These are phyloP conservation scores for Malurus melanocephalus DNA, from an alignment of 2,113 vertebrate genomes.

Conservation along the genomic window DNA sequence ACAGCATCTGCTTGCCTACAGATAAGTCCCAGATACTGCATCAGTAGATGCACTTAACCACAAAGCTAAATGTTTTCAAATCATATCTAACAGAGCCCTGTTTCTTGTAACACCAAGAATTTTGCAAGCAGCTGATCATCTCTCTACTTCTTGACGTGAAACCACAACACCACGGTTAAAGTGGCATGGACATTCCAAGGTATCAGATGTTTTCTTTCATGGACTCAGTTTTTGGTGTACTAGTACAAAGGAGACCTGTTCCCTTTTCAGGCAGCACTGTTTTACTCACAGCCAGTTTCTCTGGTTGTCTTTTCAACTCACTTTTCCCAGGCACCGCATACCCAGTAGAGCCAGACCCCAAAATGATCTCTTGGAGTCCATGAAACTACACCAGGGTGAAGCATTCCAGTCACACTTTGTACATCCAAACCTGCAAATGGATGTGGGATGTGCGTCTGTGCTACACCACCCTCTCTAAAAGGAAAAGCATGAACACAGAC, in stretches of 20 bases:
- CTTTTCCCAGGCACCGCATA: background rate
- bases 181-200: fast-evolving
- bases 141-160: background rate
- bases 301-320: background rate
- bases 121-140: background rate
- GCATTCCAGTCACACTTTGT: fast-evolving
- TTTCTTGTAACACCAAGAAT: background rate
- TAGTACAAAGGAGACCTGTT: fast-evolving
- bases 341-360: background rate
- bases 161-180: background rate
- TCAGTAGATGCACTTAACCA: background rate
- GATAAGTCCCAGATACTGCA: background rate
- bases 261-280: background rate
- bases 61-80: no score
- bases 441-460: no score
- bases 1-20: background rate
- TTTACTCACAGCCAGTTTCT: background rate
- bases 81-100: fast-evolving
- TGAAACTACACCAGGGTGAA: fast-evolving
- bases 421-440: background rate
- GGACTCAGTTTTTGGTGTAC: background rate
- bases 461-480: no score
- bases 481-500: background rate
- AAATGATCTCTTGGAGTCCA: fast-evolving
- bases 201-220: background rate